Conservation (phyloP, 2,888 invertebrate genomes). For the Cheilosia scutellata region DNA sequence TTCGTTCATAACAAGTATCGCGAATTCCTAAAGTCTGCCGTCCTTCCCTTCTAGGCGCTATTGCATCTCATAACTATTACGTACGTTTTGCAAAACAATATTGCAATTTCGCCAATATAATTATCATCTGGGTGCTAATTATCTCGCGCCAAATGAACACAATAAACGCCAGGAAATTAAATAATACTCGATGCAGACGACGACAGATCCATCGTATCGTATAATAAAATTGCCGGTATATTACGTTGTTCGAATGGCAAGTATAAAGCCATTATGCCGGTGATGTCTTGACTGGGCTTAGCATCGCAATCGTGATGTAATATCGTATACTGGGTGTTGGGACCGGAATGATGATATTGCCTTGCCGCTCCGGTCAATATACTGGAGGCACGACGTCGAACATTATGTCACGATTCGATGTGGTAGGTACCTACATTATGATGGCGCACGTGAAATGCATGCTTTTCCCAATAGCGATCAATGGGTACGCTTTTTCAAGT, state of each 20-base stretch:
- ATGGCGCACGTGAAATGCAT: constrained; percentile 44
- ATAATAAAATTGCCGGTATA: constrained; percentile 31
- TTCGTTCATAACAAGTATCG: neutral
- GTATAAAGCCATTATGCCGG: constrained; percentile 27
- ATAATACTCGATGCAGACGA: constrained; percentile 43
- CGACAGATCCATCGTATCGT: constrained; percentile 36
- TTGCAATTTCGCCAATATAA: constrained; percentile 56
- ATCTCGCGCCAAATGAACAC: constrained; percentile 30
- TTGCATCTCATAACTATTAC: constrained; percentile 44
- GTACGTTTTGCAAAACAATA: constrained; percentile 55
- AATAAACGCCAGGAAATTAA: constrained; percentile 64
- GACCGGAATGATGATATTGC: constrained; percentile 28
- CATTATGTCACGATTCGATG: constrained; percentile 58
- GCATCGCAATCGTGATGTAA: constrained; percentile 67
- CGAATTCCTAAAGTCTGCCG: neutral
- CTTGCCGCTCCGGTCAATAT: constrained; percentile 43
- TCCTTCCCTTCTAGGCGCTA: constrained; percentile 7
- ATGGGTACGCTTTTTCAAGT: constrained; percentile 47
- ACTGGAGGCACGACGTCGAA: constrained; percentile 36
- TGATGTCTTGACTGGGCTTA: constrained; percentile 28
- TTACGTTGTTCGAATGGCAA: constrained; percentile 48
- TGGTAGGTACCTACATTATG: constrained; percentile 1
- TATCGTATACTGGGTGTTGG: constrained; percentile 18
- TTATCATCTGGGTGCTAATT: constrained; percentile 65
- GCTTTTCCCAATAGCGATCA: constrained; percentile 41